phyloP scores from a whole-genome alignment of 1,140 invertebrate species.

The Pseudomyrmex gracilis region DNA sequence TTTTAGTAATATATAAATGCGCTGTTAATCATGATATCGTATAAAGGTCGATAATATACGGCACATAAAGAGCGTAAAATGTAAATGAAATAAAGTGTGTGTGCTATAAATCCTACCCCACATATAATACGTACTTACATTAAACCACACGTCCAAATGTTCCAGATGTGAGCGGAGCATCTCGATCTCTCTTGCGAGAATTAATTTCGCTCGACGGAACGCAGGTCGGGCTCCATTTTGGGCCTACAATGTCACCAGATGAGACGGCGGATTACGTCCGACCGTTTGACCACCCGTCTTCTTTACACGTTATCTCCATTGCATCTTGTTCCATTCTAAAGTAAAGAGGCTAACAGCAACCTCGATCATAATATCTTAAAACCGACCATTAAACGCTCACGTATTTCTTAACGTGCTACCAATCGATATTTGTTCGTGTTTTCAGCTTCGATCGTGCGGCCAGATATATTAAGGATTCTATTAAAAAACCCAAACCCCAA shows the following conservation, averaged over 20 bases:
- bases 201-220: constrained; percentile 46
- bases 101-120: background rate
- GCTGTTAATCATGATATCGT: background rate
- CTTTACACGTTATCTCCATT: constrained; percentile 47
- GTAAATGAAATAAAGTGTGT: constrained; percentile 2
- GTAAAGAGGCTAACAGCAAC: constrained; percentile 47
- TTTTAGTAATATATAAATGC: background rate
- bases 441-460: constrained; percentile 7
- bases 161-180: constrained; percentile 12
- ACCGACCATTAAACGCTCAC: constrained; percentile 36
- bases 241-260: constrained; percentile 54
- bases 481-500: constrained; percentile 10
- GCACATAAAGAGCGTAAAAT: constrained; percentile 3
- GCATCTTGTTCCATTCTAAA: constrained; percentile 56
- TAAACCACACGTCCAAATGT: constrained; percentile 11
- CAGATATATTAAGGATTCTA: constrained; percentile 38
- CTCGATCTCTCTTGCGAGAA: constrained; percentile 54
- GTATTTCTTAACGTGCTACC: constrained; percentile 19
- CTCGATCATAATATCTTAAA: constrained; percentile 50
- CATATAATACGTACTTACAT: constrained; percentile 21
- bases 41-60: background rate
- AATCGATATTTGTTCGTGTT: constrained; percentile 37
- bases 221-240: constrained; percentile 25
- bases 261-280: constrained; percentile 54
- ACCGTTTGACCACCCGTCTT: constrained; percentile 56